These are phyloP conservation scores for Catostylus mosaicus DNA, from an alignment of 30 jellyfish, hydroid and myxozoan species.

Conservation along the genomic window DNA sequence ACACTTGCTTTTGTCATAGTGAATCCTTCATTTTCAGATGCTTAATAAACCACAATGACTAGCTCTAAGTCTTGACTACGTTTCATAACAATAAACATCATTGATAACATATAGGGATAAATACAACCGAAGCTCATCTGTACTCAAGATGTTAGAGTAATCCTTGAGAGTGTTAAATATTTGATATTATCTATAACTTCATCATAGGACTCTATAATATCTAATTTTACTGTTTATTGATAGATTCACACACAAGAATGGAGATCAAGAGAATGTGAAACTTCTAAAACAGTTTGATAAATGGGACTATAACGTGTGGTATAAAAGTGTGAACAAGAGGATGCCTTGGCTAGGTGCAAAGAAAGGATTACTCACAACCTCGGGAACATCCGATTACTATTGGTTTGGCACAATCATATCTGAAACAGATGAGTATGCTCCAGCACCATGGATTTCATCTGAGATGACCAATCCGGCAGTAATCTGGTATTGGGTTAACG, in stretches of 20 bases:
- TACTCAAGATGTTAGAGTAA: too few species aligned
- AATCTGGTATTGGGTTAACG: constrained; percentile 96
- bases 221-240: too few species aligned
- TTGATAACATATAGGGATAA: too few species aligned
- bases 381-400: constrained; percentile 25
- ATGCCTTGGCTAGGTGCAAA: constrained; percentile 83
- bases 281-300: constrained; percentile 61
- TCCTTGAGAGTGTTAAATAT: too few species aligned
- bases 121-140: too few species aligned
- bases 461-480: constrained; percentile 74
- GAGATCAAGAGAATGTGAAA: constrained; percentile 45
- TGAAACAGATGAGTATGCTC: constrained; percentile 51
- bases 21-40: too few species aligned
- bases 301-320: constrained; percentile 73
- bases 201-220: too few species aligned
- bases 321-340: constrained; percentile 32
- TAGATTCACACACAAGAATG: constrained; percentile 23
- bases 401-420: constrained; percentile 90
- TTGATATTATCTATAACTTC: too few species aligned
- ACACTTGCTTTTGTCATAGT: too few species aligned
- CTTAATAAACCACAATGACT: too few species aligned
- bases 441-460: constrained; percentile 76
- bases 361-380: constrained; percentile 79
- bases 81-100: too few species aligned
- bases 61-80: too few species aligned